A percentile compares a stretch with the other conserved stretches of the same genome.
These are phyloP conservation scores for Acrobasis repandana DNA, from an alignment of 2,888 invertebrate species.

Conservation along the genomic window DNA sequence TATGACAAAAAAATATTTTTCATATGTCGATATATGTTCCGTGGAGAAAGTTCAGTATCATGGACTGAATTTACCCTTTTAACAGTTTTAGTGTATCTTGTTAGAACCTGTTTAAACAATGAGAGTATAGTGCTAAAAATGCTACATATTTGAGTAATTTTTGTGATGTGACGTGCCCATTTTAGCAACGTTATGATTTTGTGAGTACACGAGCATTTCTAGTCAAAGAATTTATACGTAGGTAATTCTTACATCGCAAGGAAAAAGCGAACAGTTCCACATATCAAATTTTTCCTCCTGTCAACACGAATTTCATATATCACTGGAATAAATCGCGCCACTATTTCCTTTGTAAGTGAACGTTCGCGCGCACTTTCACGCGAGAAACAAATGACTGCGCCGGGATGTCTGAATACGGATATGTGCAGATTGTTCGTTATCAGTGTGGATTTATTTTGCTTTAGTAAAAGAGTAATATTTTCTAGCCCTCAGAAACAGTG, in stretches of 20 bases:
- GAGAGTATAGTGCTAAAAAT: no score
- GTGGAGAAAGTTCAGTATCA: no score
- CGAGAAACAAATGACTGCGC: conserved; percentile 8
- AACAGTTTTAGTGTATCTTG: no score
- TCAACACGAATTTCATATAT: conserved; percentile 14
- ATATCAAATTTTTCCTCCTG: conserved; percentile 9
- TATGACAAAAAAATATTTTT: no score
- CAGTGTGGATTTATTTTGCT: neutral
- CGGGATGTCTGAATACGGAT: conserved; percentile 4
- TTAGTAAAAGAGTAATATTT: neutral
- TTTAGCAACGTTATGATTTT: no score
- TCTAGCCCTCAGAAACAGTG: neutral
- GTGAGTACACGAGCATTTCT: no score
- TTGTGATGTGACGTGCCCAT: no score
- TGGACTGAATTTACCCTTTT: no score
- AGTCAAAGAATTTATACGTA: no score
- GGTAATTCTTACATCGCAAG: neutral
- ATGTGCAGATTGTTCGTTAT: conserved; percentile 4
- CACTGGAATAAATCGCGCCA: neutral
- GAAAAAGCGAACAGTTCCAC: neutral
- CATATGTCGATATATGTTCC: no score
- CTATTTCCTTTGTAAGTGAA: conserved; percentile 9
- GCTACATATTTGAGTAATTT: no score
- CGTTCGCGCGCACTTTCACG: conserved; percentile 14
- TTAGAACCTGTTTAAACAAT: no score